Conservation (phyloP, 2,113 vertebrate species). For the Pachypanchax playfairii region DNA sequence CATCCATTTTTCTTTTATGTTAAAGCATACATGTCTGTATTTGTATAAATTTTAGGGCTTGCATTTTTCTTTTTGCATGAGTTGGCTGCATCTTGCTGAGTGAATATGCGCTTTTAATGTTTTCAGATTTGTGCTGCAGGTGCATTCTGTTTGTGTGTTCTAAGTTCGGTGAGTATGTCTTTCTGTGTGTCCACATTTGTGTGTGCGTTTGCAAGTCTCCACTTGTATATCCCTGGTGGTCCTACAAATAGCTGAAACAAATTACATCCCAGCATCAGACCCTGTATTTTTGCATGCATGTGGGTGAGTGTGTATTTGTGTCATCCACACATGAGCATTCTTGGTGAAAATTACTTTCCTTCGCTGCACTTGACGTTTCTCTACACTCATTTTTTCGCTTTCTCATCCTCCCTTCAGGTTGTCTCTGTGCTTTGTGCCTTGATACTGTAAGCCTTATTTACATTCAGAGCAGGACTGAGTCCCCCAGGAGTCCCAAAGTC, state of each 20-base stretch:
- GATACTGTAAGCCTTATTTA: conserved; percentile 70
- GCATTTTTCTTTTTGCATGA: not conserved
- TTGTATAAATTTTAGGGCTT: conserved; percentile 1
- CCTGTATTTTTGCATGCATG: conserved; percentile 11
- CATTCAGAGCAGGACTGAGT: conserved; percentile 58
- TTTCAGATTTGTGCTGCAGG: conserved; percentile 18
- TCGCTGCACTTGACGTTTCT: conserved; percentile 38
- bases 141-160: conserved; percentile 5
- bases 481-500: conserved; percentile 38
- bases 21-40: not conserved
- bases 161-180: not conserved
- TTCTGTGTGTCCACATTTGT: not conserved
- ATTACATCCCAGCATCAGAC: conserved; percentile 35
- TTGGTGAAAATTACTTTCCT: conserved; percentile 75
- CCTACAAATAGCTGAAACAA: conserved; percentile 49
- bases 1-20: not conserved
- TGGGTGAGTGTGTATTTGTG: conserved; percentile 13
- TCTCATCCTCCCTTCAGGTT: conserved; percentile 46
- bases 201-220: conserved; percentile 15
- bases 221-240: conserved; percentile 38
- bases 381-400: conserved; percentile 1
- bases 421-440: conserved; percentile 28
- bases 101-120: not conserved
- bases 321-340: conserved; percentile 42
- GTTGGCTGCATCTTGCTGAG: not conserved